phyloP scores from a whole-genome alignment of 2,888 invertebrate species.

The Drosophila fungiperda region DNA sequence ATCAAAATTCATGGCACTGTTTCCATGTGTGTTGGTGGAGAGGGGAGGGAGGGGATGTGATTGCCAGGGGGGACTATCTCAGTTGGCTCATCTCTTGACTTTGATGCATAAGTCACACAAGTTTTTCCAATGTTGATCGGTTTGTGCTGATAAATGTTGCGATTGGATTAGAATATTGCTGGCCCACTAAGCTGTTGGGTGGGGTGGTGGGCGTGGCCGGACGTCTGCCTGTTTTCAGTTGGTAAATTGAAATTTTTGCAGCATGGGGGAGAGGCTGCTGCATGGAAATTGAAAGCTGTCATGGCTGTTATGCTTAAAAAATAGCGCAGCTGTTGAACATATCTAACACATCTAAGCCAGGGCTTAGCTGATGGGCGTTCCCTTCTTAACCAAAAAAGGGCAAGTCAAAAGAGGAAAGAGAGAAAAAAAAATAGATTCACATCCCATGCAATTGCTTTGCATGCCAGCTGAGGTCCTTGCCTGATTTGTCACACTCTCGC shows the following conservation, averaged over 20 bases:
- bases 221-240: slow-evolving; percentile 44
- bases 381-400: slow-evolving; percentile 27
- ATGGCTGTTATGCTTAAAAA: slow-evolving; percentile 55
- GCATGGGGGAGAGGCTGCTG: slow-evolving; percentile 24
- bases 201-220: slow-evolving; percentile 65
- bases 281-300: slow-evolving; percentile 77
- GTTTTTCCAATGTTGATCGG: slow-evolving; percentile 73
- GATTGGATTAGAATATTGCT: slow-evolving; percentile 77
- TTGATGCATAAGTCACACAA: slow-evolving; percentile 77
- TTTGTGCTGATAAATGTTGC: slow-evolving; percentile 75
- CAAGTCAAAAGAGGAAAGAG: not conserved
- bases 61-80: slow-evolving; percentile 53
- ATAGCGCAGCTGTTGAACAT: slow-evolving; percentile 80
- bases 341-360: slow-evolving; percentile 76
- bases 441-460: slow-evolving; percentile 59
- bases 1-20: slow-evolving; percentile 62
- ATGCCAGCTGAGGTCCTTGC: slow-evolving; percentile 67
- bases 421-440: slow-evolving; percentile 6
- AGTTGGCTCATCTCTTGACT: slow-evolving; percentile 70
- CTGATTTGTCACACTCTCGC: slow-evolving; percentile 71
- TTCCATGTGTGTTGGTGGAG: slow-evolving; percentile 5
- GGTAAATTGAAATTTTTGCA: slow-evolving; percentile 67
- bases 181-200: slow-evolving; percentile 65
- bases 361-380: slow-evolving; percentile 68
- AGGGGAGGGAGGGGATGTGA: slow-evolving; percentile 37